phyloP scores from a whole-genome alignment of 2,797 vertebrate genomes.

The Spheniscus humboldti region DNA sequence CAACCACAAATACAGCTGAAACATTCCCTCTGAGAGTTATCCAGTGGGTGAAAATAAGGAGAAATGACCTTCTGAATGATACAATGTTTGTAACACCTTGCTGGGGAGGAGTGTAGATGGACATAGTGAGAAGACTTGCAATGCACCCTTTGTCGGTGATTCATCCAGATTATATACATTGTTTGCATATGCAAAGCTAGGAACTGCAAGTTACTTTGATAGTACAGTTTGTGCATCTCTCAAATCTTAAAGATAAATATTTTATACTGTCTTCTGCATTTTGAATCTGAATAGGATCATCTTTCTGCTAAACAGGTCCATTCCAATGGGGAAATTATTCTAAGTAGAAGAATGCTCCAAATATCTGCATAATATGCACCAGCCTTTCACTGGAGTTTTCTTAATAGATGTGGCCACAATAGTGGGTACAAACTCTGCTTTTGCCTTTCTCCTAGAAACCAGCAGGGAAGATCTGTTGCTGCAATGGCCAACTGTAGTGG shows the following conservation, averaged over 20 bases:
- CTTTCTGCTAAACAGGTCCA: background rate
- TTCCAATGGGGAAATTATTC: background rate
- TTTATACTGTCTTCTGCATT: background rate
- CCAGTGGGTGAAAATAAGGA: background rate
- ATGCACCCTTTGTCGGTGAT: background rate
- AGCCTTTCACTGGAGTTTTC: background rate
- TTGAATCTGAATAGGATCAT: background rate
- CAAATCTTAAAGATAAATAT: background rate
- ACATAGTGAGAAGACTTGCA: background rate
- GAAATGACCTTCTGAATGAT: background rate
- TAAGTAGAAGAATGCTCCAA: background rate
- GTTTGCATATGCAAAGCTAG: background rate
- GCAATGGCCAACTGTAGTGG: background rate
- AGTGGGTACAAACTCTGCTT: background rate
- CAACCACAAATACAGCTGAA: background rate
- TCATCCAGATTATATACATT: background rate
- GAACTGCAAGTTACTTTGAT: background rate
- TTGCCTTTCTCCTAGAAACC: slow-evolving; percentile 1
- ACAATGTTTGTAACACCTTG: background rate
- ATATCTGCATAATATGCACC: background rate
- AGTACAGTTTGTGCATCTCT: background rate
- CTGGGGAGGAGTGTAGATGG: background rate
- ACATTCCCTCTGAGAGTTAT: background rate
- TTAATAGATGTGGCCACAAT: background rate
- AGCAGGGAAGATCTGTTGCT: background rate